These are phyloP conservation scores for Prinia subflava DNA, from an alignment of 2,113 vertebrate genomes.

Conservation along the genomic window DNA sequence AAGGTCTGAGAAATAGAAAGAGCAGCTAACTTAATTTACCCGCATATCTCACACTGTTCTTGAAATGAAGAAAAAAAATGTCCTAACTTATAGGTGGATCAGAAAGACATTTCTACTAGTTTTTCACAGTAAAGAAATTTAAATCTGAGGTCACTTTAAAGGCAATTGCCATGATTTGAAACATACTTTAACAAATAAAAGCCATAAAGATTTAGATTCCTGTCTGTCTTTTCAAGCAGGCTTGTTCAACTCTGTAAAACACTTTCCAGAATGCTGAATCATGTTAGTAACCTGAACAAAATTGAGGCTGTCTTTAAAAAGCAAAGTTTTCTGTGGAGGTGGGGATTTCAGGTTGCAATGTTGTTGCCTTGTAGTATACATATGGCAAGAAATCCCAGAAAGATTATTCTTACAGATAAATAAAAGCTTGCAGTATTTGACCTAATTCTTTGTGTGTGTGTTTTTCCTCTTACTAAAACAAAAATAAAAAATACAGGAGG, in stretches of 20 bases:
- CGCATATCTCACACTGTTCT: not conserved
- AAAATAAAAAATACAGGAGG: not conserved
- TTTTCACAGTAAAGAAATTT: not conserved
- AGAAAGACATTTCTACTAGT: not conserved
- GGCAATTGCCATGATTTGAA: not conserved
- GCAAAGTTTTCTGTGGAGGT: not conserved
- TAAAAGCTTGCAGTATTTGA: not conserved
- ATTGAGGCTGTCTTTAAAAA: not conserved
- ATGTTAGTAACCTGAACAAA: not conserved
- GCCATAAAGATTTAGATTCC: not conserved
- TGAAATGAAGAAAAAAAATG: not conserved
- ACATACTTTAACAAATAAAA: not conserved
- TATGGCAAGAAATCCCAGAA: not conserved
- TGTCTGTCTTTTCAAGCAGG: not conserved
- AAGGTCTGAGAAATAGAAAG: not conserved
- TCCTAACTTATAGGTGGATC: not conserved
- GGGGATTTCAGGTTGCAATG: not conserved
- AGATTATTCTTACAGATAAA: slow-evolving; percentile 9
- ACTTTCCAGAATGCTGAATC: slow-evolving; percentile 21
- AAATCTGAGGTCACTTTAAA: not conserved
- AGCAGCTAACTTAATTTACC: not conserved
- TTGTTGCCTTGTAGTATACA: not conserved
- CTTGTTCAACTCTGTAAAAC: not conserved
- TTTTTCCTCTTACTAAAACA: not conserved
- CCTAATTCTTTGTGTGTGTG: not conserved